Evolutionary conservation across 2,797 vertebrate genomes (phyloP), one percentile per base, ranked within the genome.

Genomic region (Clamator glandarius): DNA sequence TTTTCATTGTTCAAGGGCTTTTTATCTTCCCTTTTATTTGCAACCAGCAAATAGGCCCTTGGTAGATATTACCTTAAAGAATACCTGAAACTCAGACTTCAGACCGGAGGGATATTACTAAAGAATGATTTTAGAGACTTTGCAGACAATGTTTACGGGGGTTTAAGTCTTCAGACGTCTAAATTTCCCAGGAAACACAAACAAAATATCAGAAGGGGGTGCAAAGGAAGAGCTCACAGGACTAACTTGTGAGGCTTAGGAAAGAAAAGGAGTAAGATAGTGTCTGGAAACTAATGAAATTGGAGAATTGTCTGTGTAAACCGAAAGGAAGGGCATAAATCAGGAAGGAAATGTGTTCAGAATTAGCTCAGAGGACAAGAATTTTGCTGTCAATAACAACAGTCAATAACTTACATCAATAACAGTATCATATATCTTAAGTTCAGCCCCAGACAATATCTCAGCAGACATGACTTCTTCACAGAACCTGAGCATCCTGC

Each of bases 281-380:
- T 0, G 42, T 92, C 91, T 94, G 52, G 36, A 92, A 94, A 91
- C 6, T 76, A 67, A 91, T 95, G 57, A 35, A 90, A 86, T 58
- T 9, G 46, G 25, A 84, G 26, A 92, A 94, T 8, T 4, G 19
- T 76, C 44, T 67, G 25, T 19, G 64, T 86, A 81, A 90, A 88
- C 50, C 55, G 52, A 28, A 82, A 84, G 35, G 16, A 82, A 76
- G 33, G 66, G 11, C 57, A 94, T 93, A 90, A 94, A 94, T 94
- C 35, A 89, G 39, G 61, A 88, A 62, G 87, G 44, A 92, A 76
- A 89, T 76, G 33, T 89, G 36, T 66, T 86, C 73, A 75, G 73
- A 92, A 72, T 70, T 83, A 89, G 86, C 52, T 81, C 33, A 66
- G 54, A 88, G 41, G 42, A 54, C 50, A 84, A 76, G n/a, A 39